phyloP scores from a whole-genome alignment of 1,140 invertebrate genomes.

The Chlorops oryzae region DNA sequence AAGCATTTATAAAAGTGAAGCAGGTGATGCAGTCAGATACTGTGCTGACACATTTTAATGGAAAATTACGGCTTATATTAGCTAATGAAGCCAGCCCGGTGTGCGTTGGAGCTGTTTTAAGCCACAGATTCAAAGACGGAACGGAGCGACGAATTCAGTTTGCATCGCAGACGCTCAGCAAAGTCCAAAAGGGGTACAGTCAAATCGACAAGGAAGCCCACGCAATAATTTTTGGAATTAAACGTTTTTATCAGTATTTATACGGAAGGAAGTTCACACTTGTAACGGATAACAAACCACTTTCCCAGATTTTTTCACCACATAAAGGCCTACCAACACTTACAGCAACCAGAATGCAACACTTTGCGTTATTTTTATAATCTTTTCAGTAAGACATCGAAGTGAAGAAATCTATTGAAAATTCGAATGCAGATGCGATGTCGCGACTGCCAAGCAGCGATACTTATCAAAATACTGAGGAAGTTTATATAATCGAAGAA shows the following conservation, averaged over 20 bases:
- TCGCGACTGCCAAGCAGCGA: constrained; percentile 13
- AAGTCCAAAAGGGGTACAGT: constrained; percentile 50
- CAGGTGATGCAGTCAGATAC: constrained; percentile 22
- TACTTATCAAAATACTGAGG: background rate
- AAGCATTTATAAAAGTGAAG: constrained; percentile 24
- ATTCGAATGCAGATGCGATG: constrained; percentile 21
- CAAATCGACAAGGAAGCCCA: constrained; percentile 54
- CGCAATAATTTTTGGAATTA: constrained; percentile 48
- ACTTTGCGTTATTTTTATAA: constrained; percentile 35
- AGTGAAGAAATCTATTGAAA: constrained; percentile 13
- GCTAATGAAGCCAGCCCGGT: constrained; percentile 48
- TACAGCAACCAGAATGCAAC: constrained; percentile 30
- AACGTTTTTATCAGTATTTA: constrained; percentile 52
- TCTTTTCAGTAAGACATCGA: constrained; percentile 35
- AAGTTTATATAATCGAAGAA: background rate
- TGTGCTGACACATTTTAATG: constrained; percentile 43
- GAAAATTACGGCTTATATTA: too few relatives aligned
- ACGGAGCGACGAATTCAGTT: constrained; percentile 48
- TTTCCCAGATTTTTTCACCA: constrained; percentile 44
- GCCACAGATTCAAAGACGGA: constrained; percentile 40
- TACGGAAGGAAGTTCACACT: constrained; percentile 48
- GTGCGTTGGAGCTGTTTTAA: constrained; percentile 50
- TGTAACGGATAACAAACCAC: constrained; percentile 50
- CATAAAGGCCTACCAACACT: constrained; percentile 24
- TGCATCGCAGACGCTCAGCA: constrained; percentile 48